Conservation (phyloP, 92 coral and sea anemone genomes). For the Parazoanthus darwini region DNA sequence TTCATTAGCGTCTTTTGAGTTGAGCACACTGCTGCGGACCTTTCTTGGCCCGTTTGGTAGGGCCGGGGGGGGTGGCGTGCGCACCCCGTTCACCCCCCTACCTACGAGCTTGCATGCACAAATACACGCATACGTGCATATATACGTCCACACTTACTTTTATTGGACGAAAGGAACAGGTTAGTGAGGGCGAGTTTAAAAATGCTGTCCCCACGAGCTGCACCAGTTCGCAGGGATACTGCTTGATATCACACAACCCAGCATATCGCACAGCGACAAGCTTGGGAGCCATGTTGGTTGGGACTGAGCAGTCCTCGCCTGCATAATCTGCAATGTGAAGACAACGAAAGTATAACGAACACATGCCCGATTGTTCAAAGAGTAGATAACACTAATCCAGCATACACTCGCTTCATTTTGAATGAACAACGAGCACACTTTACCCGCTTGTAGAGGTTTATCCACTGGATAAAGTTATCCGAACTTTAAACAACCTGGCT, state of each 20-base stretch:
- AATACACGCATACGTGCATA: background rate
- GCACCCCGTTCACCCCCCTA: too few species aligned
- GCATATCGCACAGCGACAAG: conserved; percentile 53
- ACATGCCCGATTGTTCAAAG: too few species aligned
- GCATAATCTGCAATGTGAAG: conserved; percentile 56
- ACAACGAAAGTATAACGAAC: background rate
- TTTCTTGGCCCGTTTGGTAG: too few species aligned
- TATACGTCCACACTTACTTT: conserved; percentile 48
- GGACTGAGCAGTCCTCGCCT: conserved; percentile 84
- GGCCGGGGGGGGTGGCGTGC: too few species aligned
- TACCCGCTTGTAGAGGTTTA: too few species aligned
- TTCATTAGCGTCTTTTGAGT: too few species aligned
- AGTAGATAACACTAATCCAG: too few species aligned
- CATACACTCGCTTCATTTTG: too few species aligned
- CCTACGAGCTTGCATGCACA: background rate
- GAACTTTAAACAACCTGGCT: too few species aligned
- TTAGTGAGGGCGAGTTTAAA: conserved; percentile 60
- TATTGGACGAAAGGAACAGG: conserved; percentile 71
- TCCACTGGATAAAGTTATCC: too few species aligned
- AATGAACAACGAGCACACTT: too few species aligned
- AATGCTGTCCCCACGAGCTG: conserved; percentile 76
- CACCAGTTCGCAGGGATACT: conserved; percentile 62
- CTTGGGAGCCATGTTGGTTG: conserved; percentile 65
- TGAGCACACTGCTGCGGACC: too few species aligned
- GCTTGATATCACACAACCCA: conserved; percentile 63